These are phyloP conservation scores for Tenebrio molitor DNA, from an alignment of 1,140 invertebrate species.

Conservation along the genomic window DNA sequence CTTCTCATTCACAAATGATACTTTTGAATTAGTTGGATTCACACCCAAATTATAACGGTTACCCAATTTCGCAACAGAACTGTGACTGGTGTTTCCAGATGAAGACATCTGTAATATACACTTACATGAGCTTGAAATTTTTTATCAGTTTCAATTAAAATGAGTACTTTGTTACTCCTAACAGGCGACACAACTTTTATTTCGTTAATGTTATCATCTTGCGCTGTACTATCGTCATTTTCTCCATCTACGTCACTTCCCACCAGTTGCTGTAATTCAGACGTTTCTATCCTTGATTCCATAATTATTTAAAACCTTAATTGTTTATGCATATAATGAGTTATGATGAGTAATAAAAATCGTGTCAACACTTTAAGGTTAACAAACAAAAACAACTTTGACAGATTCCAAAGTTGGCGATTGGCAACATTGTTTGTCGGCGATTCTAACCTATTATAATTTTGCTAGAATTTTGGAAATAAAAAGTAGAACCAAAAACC, in stretches of 20 bases:
- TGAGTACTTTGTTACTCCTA: constrained; percentile 62
- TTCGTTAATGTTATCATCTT: constrained; percentile 62
- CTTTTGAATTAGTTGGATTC: constrained; percentile 57
- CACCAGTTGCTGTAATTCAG: constrained; percentile 65
- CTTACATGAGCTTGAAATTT: too few species aligned
- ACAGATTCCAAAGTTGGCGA: too few species aligned
- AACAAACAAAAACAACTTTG: neutral
- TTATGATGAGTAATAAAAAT: too few species aligned
- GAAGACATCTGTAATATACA: constrained; percentile 61
- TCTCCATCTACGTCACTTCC: constrained; percentile 66
- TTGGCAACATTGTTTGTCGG: too few species aligned
- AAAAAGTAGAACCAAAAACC: too few species aligned
- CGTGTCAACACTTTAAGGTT: neutral
- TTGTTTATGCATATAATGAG: constrained; percentile 37
- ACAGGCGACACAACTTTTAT: constrained; percentile 64
- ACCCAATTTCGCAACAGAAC: constrained; percentile 60
- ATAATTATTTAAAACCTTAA: constrained; percentile 54
- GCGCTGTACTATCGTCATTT: constrained; percentile 64
- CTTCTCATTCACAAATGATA: constrained; percentile 73
- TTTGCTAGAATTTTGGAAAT: too few species aligned
- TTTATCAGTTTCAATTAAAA: too few species aligned
- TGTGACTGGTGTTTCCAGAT: constrained; percentile 64
- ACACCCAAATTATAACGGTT: constrained; percentile 50
- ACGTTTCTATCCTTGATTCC: constrained; percentile 65
- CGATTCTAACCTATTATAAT: too few species aligned